phyloP scores from a whole-genome alignment of 2,888 invertebrate species.

The Aphodius sticticus region DNA sequence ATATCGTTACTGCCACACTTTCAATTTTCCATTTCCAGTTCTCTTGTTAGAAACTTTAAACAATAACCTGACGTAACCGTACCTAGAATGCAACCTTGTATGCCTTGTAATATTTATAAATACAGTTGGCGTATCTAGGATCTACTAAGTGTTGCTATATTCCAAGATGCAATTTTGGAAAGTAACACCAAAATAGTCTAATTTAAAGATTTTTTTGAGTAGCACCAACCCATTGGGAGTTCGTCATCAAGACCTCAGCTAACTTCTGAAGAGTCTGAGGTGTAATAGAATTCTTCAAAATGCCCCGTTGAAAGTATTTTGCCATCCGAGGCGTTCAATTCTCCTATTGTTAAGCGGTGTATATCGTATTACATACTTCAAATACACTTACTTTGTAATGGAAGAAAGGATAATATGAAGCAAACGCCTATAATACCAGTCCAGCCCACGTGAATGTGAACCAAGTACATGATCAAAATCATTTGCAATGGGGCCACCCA shows the following conservation, averaged over 20 bases:
- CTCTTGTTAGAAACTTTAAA: neutral
- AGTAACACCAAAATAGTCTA: too few species aligned
- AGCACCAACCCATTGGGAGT: too few species aligned
- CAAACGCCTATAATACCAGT: slow-evolving; percentile 65
- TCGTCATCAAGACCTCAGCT: too few species aligned
- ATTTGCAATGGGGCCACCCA: slow-evolving; percentile 84
- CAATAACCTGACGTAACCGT: neutral
- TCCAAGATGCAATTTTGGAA: neutral
- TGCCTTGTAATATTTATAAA: neutral
- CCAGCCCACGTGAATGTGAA: slow-evolving; percentile 66
- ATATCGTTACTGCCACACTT: too few species aligned
- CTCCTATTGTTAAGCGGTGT: too few species aligned
- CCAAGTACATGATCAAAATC: slow-evolving; percentile 73
- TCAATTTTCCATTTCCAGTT: too few species aligned
- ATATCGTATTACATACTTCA: too few species aligned
- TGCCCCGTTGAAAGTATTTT: too few species aligned
- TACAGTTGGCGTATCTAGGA: neutral
- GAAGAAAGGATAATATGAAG: slow-evolving; percentile 61
- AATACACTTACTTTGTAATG: slow-evolving; percentile 58
- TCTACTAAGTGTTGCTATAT: neutral
- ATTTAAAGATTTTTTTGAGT: too few species aligned
- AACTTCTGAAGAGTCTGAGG: too few species aligned
- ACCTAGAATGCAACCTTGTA: neutral
- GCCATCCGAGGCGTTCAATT: too few species aligned
- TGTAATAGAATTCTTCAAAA: too few species aligned